Base-by-base conservation (phyloP, 1,140 invertebrate species). In the Magallana gigas region DNA sequence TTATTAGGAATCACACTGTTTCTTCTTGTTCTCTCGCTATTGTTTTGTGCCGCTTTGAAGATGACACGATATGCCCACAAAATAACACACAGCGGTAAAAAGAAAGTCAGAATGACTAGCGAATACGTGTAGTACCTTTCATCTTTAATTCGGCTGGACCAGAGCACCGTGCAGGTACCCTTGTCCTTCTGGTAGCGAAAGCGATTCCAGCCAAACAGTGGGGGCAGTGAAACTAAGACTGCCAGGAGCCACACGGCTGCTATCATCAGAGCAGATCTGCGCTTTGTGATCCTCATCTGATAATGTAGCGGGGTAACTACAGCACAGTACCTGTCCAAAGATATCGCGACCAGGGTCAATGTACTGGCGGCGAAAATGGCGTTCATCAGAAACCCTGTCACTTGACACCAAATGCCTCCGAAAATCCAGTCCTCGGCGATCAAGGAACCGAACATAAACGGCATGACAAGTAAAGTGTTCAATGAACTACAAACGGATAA, bases 261-360 rank as follows among this genome's bases (percentile, higher is more conserved):
- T 83, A 98, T 97, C 58, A 98, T 95, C 0, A 96, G 92, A 3
- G 96, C 96, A 0, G 97, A 97, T 83, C 97, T 96, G 14, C 96
- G 94, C 85, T 97, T 96, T 85, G 97, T 97, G 29, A 98, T 96
- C 64, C 97, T 96, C 62, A 96, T 96, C 90, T 88, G 90, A 93
- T 92, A 94, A 94, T 93, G 93, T 90, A 90, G 91, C 87, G 91
- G 92, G 64, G 94, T 92, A 82, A 91, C 92, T 85, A 97, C 97
- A 97, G 91, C 97, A 96, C 91, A 97, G 96, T 87, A 98, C 96
- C 98, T 97, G 92, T 98, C 98, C 2, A 98, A 94, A 1, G 97
- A 97, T 60, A 98, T 97, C 11, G 98, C 95, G 9, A 98, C 95
- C 8, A 98, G 96, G 0, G 97, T 97, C 29, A 97, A 95, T 2